These are phyloP conservation scores for Marasmarcha lunaedactyla DNA, from an alignment of 2,888 invertebrate species.

Conservation along the genomic window DNA sequence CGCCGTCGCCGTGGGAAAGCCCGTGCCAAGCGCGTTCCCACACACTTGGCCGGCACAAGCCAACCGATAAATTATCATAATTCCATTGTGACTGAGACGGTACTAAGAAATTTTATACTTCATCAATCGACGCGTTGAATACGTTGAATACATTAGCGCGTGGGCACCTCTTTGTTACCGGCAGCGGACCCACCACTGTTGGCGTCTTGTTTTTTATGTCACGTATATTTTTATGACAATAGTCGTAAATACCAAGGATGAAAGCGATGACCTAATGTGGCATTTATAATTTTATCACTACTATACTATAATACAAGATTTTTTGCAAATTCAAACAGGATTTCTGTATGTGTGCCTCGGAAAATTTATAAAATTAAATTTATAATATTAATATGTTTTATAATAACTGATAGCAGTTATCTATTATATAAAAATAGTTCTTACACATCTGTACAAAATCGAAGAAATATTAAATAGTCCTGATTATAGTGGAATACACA, in stretches of 20 bases:
- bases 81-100: conserved; percentile 71
- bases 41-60: conserved; percentile 69
- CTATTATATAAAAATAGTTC: too few species aligned
- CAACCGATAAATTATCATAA: conserved; percentile 72
- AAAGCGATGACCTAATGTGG: too few species aligned
- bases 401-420: too few species aligned
- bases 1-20: conserved; percentile 61
- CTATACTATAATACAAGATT: too few species aligned
- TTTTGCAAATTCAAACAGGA: too few species aligned
- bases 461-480: too few species aligned
- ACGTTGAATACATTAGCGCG: conserved; percentile 69
- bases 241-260: conserved; percentile 31
- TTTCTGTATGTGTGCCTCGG: too few species aligned
- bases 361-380: too few species aligned
- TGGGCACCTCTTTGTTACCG: conserved; percentile 55
- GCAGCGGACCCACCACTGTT: conserved; percentile 19
- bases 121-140: conserved; percentile 68
- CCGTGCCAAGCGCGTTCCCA: conserved; percentile 70
- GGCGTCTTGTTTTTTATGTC: conserved; percentile 31
- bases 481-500: too few species aligned
- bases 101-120: conserved; percentile 71
- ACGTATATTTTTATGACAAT: conserved; percentile 38
- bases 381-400: too few species aligned
- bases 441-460: too few species aligned
- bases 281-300: too few species aligned